A percentile compares a stretch with the other conserved stretches of the same genome.
Conservation (phyloP, 2,888 invertebrate genomes). For the Hololepta plana region DNA sequence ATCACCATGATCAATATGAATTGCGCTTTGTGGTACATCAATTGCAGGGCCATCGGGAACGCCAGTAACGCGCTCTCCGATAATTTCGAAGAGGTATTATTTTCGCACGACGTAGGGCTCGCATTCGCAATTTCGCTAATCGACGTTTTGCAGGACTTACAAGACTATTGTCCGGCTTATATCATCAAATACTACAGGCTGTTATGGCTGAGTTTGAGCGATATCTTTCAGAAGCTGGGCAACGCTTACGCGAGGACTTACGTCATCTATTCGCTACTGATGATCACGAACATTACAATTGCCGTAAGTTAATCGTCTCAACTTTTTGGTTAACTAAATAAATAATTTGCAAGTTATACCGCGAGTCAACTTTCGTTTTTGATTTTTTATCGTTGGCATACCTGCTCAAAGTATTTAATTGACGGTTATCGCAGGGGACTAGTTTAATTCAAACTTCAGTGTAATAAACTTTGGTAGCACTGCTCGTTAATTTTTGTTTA, state of each 20-base stretch:
- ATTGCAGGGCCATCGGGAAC: constrained; percentile 44
- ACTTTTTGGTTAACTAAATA: not conserved
- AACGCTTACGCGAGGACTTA: constrained; percentile 51
- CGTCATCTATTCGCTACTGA: constrained; percentile 45
- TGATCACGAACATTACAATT: constrained; percentile 49
- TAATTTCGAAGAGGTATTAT: constrained; percentile 23
- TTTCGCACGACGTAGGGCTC: too few relatives aligned
- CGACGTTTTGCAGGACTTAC: constrained; percentile 37
- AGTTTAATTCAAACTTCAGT: too few relatives aligned
- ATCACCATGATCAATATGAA: constrained; percentile 58
- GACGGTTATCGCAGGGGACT: too few relatives aligned
- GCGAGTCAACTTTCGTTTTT: too few relatives aligned
- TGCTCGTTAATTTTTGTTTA: too few relatives aligned
- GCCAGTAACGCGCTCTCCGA: constrained; percentile 28
- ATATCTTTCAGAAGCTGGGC: constrained; percentile 43
- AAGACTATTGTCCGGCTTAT: constrained; percentile 33
- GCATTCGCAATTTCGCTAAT: too few relatives aligned
- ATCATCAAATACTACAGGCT: constrained; percentile 41
- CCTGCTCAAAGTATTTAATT: too few relatives aligned
- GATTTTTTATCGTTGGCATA: too few relatives aligned
- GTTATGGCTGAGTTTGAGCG: constrained; percentile 46
- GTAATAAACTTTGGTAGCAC: too few relatives aligned
- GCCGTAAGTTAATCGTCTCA: constrained; percentile 26
- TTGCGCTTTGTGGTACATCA: constrained; percentile 52
- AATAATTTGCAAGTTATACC: not conserved